Evolutionary conservation across 1,140 invertebrate genomes (phyloP).

Genomic region (Aphelenchoides avenae): DNA sequence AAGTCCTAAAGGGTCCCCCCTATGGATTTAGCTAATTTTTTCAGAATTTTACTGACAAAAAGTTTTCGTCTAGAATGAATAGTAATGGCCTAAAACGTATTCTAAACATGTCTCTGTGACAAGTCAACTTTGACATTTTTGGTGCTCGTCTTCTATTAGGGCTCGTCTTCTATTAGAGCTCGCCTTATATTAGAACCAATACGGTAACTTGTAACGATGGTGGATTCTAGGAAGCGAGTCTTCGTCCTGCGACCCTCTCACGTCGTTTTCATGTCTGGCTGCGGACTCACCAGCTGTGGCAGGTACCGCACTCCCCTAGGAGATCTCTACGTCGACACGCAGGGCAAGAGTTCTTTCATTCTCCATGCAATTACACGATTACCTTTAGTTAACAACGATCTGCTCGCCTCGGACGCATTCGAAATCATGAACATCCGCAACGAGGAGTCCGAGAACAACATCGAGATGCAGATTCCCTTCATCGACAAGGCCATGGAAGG

Average conservation of each 20-base stretch:
- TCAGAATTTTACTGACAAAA: background rate
- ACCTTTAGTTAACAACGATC: slow-evolving; percentile 67
- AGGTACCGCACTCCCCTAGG: slow-evolving; percentile 91
- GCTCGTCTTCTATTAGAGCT: too few relatives aligned
- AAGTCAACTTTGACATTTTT: too few relatives aligned
- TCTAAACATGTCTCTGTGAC: too few relatives aligned
- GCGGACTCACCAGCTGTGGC: slow-evolving; percentile 82
- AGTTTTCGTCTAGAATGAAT: slow-evolving; percentile 3
- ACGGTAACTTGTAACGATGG: background rate
- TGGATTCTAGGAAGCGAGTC: slow-evolving; percentile 68
- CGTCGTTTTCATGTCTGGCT: slow-evolving; percentile 83
- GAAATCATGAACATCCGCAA: slow-evolving; percentile 73
- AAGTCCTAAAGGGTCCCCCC: too few relatives aligned
- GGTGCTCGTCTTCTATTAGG: too few relatives aligned
- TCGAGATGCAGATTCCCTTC: slow-evolving; percentile 98
- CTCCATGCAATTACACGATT: slow-evolving; percentile 62
- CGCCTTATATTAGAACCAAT: too few relatives aligned
- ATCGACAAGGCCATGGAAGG: slow-evolving; percentile 96
- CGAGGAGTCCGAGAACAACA: slow-evolving; percentile 69
- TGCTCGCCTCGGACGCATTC: slow-evolving; percentile 70
- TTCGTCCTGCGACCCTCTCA: slow-evolving; percentile 97
- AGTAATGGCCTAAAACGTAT: too few relatives aligned
- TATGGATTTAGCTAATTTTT: too few relatives aligned
- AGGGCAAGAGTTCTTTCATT: slow-evolving; percentile 39
- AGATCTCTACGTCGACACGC: slow-evolving; percentile 81